These are phyloP conservation scores for Pollicipes pollicipes DNA, from an alignment of 1,140 invertebrate species.

Conservation along the genomic window DNA sequence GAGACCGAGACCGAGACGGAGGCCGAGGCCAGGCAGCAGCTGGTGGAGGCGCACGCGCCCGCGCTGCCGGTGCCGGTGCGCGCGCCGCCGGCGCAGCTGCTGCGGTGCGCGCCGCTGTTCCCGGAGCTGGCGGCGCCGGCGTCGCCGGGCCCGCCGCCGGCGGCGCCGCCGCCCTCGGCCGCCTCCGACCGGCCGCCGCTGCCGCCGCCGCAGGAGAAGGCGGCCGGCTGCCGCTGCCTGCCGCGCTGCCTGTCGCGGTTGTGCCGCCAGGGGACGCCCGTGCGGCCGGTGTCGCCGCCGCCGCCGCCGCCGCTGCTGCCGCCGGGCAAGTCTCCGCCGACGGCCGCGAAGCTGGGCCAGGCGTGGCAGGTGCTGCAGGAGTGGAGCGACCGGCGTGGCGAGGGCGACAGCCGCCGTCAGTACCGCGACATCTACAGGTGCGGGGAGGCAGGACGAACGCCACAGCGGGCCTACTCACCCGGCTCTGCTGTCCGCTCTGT, in stretches of 20 bases:
- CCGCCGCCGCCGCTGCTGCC: slow-evolving; percentile 24
- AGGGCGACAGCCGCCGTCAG: too few species aligned
- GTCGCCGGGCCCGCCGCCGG: slow-evolving; percentile 4
- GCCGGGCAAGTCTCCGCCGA: too few species aligned
- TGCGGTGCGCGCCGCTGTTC: slow-evolving; percentile 10
- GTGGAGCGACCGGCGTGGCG: too few species aligned
- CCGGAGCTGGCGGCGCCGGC: slow-evolving; percentile 12
- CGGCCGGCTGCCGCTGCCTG: slow-evolving; percentile 8
- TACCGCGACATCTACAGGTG: too few species aligned
- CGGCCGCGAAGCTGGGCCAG: too few species aligned
- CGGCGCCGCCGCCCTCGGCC: slow-evolving; percentile 5
- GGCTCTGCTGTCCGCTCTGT: too few species aligned
- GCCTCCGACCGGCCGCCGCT: slow-evolving; percentile 13
- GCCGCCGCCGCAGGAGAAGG: slow-evolving; percentile 1
- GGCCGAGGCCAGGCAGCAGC: slow-evolving; percentile 9
- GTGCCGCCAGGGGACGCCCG: slow-evolving; percentile 13
- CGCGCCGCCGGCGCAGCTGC: slow-evolving; percentile 14
- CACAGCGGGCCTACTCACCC: too few species aligned
- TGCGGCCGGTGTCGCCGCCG: slow-evolving; percentile 26
- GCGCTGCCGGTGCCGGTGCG: slow-evolving; percentile 14
- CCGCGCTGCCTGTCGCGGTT: slow-evolving; percentile 17
- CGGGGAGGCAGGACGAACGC: too few species aligned
- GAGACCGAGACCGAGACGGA: slow-evolving; percentile 13
- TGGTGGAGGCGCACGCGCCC: slow-evolving; percentile 11
- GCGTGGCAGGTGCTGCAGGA: too few species aligned